phyloP scores from a whole-genome alignment of 2,888 invertebrate species.

The Biston stratarius region DNA sequence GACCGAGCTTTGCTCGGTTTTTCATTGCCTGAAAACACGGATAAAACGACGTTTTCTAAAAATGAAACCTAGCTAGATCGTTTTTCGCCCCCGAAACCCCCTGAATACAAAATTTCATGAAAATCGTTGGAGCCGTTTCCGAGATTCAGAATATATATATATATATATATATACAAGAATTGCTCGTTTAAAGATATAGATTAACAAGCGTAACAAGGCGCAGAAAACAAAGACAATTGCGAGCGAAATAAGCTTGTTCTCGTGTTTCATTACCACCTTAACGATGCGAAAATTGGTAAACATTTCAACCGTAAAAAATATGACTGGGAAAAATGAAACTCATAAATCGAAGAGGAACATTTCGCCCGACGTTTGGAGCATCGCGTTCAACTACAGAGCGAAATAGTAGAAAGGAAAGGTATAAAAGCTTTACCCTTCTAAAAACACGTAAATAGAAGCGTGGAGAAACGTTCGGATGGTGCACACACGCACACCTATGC shows the following conservation, averaged over 20 bases:
- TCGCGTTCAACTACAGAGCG: slow-evolving; percentile 77
- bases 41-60: no score
- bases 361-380: slow-evolving; percentile 74
- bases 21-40: no score
- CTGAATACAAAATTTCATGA: no score
- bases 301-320: slow-evolving; percentile 67
- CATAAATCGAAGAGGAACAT: slow-evolving; percentile 83
- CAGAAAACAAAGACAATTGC: slow-evolving; percentile 25
- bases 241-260: slow-evolving; percentile 20
- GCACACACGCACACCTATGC: slow-evolving; percentile 68
- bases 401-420: slow-evolving; percentile 82
- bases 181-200: neutral
- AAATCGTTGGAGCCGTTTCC: no score
- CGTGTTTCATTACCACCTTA: slow-evolving; percentile 26
- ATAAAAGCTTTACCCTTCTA: slow-evolving; percentile 85
- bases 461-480: slow-evolving; percentile 56
- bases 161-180: no score
- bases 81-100: no score
- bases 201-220: neutral
- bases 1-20: no score
- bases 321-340: slow-evolving; percentile 73
- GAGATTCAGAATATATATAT: no score
- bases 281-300: slow-evolving; percentile 60
- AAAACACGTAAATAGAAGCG: slow-evolving; percentile 84
- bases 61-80: no score